Base-by-base conservation (phyloP, 2,113 vertebrate species). In the Daboia siamensis region DNA sequence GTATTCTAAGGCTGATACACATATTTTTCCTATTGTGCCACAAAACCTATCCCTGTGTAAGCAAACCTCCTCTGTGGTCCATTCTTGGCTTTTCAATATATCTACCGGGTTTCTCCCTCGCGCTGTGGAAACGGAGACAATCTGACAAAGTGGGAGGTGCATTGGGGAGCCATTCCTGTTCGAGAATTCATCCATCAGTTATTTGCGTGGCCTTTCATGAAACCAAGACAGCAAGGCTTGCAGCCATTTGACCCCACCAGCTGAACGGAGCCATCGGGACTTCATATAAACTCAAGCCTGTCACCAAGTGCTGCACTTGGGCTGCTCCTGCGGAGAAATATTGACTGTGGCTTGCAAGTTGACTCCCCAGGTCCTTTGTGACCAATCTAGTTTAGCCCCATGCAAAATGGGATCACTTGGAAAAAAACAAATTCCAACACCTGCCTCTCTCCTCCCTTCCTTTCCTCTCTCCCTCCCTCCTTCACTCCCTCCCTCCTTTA, bases 231-330 rank as follows among this genome's bases (percentile, higher is more conserved):
- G 17, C 85, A 39, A 59, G 23, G 6, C 0, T 0, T 0, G 56
- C 6, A 26, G 17, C 13, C 2, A 0, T 9, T 11, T 12, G 0
- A 1, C 2, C 23, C 1, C 5, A 57, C 1, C 29, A 11, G 52
- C 88, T 51, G 3, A 9, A 0, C 11, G 12, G 74, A 26, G 55
- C 17, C 13, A 10, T 0, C 1, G n/a, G 26, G 26, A 84, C 54
- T 23, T 24, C 1, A 23, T 0, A 9, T n/a, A 21, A 64, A 84
- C 13, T 12, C 23, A 1, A 44, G 29, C 1, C 29, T 9, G 20
- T 87, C 0, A 17, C 48, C 3, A 12, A 0, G 0, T 0, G 11
- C 29, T 0, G 39, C 54, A 2, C 26, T 39, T 11, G 85, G 5
- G 33, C 26, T 54, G 23, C 86, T 29, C 0, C n/a, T 23, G 89